phyloP scores from a whole-genome alignment of 2,797 vertebrate species.

The Etheostoma nigrum region DNA sequence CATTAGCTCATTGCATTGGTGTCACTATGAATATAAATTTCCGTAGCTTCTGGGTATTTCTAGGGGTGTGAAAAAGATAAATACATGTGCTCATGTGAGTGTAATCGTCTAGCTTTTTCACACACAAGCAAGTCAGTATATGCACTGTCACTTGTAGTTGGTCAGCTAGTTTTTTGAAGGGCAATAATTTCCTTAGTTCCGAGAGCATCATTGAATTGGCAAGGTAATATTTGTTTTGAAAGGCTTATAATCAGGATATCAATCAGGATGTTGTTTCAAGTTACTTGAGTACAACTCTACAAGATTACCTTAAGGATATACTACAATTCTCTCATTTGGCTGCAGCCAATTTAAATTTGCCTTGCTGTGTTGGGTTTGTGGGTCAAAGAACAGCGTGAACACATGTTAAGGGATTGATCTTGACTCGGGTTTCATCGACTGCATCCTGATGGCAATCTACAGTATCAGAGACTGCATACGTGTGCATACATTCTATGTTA shows the following conservation, averaged over 20 bases:
- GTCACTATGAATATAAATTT: background rate
- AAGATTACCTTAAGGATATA: background rate
- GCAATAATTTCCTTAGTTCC: background rate
- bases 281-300: background rate
- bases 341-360: background rate
- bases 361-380: constrained; percentile 29
- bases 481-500: background rate
- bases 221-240: background rate
- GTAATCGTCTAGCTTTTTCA: background rate
- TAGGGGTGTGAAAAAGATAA: background rate
- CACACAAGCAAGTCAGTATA: background rate
- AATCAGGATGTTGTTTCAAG: background rate
- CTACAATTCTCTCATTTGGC: background rate
- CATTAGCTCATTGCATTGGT: background rate
- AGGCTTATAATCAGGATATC: background rate
- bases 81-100: background rate
- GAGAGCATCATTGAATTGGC: background rate
- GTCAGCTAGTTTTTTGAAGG: constrained; percentile 1
- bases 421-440: constrained; percentile 11
- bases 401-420: constrained; percentile 17
- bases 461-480: background rate
- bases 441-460: background rate
- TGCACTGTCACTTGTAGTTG: background rate
- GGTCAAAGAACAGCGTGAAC: constrained; percentile 35
- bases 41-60: background rate